Percentiles rank a stretch among this genome's conserved stretches.
Conservation (phyloP, 2,888 invertebrate genomes). For the Caenorhabditis virilis region DNA sequence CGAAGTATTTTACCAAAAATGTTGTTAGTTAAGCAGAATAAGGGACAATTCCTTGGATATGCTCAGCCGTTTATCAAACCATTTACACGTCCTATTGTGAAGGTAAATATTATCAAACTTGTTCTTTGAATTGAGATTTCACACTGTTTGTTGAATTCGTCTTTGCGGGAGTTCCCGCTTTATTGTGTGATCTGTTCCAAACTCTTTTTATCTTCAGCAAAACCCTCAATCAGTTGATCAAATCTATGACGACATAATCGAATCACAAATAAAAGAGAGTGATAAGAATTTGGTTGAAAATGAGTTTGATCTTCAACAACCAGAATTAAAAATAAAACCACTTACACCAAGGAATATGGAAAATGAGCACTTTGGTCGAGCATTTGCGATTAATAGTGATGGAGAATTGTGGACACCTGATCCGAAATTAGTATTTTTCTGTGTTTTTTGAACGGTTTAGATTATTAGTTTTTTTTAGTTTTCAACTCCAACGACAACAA, state of each 20-base stretch:
- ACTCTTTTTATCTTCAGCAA: not conserved
- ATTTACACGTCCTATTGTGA: not conserved
- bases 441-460: no score
- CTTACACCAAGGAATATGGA: no score
- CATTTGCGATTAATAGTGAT: no score
- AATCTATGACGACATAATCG: conserved; percentile 35
- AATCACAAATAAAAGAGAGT: conserved; percentile 16
- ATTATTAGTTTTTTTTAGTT: no score
- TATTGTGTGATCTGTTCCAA: no score
- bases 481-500: conserved; percentile 1
- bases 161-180: no score
- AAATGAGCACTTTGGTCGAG: no score
- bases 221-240: conserved; percentile 18
- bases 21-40: conserved; percentile 33
- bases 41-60: conserved; percentile 33
- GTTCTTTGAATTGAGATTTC: not conserved
- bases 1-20: conserved; percentile 21
- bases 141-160: no score
- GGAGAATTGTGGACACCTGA: no score
- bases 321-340: not conserved
- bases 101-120: not conserved
- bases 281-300: conserved; percentile 9
- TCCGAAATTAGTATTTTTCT: no score
- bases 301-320: not conserved
- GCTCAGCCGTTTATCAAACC: conserved; percentile 23